These are phyloP conservation scores for Calcarius ornatus DNA, from an alignment of 2,113 vertebrate genomes.

Conservation along the genomic window DNA sequence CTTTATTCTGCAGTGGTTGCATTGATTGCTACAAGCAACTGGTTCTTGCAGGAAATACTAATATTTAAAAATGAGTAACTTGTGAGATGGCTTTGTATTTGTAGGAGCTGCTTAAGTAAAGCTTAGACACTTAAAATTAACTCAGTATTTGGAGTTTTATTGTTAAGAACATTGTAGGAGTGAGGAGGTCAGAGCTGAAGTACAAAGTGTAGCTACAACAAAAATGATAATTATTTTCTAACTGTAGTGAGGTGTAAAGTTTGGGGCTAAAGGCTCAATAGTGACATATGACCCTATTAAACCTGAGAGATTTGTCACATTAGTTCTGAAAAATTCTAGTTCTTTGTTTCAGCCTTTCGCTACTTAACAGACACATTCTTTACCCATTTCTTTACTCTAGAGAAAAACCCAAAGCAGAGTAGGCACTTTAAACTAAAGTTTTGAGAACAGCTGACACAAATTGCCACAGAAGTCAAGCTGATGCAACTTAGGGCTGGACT, in stretches of 20 bases:
- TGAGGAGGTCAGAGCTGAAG: background rate
- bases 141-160: background rate
- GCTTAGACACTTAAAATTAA: background rate
- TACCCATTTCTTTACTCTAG: background rate
- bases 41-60: background rate
- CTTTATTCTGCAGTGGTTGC: background rate
- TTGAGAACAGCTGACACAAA: background rate
- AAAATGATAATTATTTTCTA: background rate
- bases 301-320: background rate
- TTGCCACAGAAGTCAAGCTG: background rate
- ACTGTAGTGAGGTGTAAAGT: background rate
- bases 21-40: background rate
- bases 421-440: background rate
- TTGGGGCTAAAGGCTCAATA: background rate
- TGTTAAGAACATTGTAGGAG: background rate
- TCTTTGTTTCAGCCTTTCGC: background rate
- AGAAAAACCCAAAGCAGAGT: background rate
- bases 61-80: background rate
- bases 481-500: background rate
- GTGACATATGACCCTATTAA: background rate
- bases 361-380: background rate
- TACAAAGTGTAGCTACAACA: background rate
- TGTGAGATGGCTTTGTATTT: background rate
- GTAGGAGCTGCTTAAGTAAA: background rate
- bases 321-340: background rate